These are phyloP conservation scores for Conus ventricosus DNA, from an alignment of 1,140 invertebrate genomes.

Conservation along the genomic window DNA sequence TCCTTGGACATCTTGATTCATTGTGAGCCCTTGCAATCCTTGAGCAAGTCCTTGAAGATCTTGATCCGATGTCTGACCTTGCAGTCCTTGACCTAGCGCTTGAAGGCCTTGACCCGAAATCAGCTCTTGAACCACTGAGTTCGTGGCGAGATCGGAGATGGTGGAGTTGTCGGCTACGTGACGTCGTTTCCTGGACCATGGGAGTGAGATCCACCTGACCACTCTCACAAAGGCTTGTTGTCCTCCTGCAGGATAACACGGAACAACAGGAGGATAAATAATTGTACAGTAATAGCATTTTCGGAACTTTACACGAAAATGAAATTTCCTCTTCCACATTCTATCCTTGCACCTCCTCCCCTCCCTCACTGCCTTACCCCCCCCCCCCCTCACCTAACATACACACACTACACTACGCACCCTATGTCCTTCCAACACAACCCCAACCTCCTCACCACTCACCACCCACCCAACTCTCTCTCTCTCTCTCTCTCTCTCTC, in stretches of 20 bases:
- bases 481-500: no score
- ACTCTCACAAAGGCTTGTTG: conserved; percentile 59
- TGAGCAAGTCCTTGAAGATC: background rate
- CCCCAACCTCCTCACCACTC: no score
- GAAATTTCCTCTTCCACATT: no score
- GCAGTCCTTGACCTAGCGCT: background rate
- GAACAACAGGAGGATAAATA: background rate
- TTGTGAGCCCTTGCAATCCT: background rate
- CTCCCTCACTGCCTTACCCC: no score
- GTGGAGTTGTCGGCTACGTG: background rate
- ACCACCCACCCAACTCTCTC: no score
- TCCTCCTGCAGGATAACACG: conserved; percentile 45
- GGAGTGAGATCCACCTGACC: background rate
- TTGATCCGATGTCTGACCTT: background rate
- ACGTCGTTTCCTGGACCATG: conserved; percentile 6
- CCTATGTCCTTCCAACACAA: no score
- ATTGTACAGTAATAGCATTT: no score
- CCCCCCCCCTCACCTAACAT: no score
- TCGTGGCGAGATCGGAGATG: background rate
- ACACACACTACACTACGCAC: no score
- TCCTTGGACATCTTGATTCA: background rate
- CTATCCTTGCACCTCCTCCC: no score
- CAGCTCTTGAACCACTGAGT: background rate
- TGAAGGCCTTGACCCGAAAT: background rate
- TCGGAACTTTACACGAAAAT: no score